These are phyloP conservation scores for Plecotus auritus DNA, from an alignment of 2,113 vertebrate species.

Conservation along the genomic window DNA sequence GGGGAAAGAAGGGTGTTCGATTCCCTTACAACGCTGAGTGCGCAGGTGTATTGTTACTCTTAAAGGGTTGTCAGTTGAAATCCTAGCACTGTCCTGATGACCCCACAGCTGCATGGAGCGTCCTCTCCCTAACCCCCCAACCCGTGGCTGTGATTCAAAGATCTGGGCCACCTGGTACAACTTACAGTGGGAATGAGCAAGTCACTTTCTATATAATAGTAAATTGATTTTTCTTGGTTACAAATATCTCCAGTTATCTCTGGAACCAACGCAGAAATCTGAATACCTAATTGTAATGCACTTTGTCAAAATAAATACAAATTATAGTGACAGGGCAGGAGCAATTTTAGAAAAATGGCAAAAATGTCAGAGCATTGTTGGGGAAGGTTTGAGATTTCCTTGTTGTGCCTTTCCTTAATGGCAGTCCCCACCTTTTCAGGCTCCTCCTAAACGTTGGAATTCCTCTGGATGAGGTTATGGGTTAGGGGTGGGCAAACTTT, in stretches of 20 bases:
- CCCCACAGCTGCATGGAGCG: too few species aligned
- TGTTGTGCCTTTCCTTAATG: neutral
- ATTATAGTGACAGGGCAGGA: too few species aligned
- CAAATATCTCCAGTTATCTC: neutral
- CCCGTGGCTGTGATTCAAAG: neutral
- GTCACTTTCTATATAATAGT: neutral
- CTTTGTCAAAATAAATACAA: neutral
- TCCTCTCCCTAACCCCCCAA: rapidly evolving
- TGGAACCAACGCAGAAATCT: neutral
- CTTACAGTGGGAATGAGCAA: neutral
- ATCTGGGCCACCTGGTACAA: neutral
- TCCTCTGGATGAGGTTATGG: neutral
- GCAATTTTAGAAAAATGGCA: neutral
- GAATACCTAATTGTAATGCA: neutral
- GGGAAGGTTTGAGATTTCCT: neutral
- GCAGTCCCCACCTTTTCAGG: neutral
- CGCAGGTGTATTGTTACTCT: neutral
- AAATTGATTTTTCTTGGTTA: neutral
- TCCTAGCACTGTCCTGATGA: neutral
- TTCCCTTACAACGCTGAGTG: rapidly evolving
- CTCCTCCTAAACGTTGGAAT: neutral
- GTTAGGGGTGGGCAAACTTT: too few species aligned
- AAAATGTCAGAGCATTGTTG: neutral
- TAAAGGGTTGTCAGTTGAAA: neutral
- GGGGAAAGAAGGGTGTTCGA: neutral